Percentiles rank a stretch among this genome's conserved stretches.
phyloP scores from a whole-genome alignment of 2,888 invertebrate genomes.

The Stenolophus ochropezus region DNA sequence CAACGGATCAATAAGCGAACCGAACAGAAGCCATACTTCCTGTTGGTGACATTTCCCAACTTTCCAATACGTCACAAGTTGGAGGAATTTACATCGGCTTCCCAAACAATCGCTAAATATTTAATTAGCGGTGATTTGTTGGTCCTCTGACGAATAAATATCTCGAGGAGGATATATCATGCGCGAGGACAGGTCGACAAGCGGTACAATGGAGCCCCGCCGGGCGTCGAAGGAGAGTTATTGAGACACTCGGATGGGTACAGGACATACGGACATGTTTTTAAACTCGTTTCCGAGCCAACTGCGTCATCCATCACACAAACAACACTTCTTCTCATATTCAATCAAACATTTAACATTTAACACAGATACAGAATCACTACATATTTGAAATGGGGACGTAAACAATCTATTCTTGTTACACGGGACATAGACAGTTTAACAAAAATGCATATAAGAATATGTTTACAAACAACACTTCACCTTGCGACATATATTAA shows the following conservation, averaged over 20 bases:
- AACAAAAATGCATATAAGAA: not conserved
- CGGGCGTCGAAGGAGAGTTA: slow-evolving; percentile 17
- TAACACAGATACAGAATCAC: not conserved
- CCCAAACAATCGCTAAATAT: slow-evolving; percentile 31
- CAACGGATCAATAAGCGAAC: slow-evolving; percentile 32
- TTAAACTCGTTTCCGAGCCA: not conserved
- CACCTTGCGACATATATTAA: too few species aligned
- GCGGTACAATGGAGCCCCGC: slow-evolving; percentile 11
- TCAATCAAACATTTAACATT: not conserved
- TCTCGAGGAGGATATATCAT: slow-evolving; percentile 22
- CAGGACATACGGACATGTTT: not conserved
- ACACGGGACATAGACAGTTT: not conserved
- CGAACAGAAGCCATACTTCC: slow-evolving; percentile 12
- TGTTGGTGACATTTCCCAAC: slow-evolving; percentile 25
- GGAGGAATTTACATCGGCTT: slow-evolving; percentile 8
- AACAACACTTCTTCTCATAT: not conserved
- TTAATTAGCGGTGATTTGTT: slow-evolving; percentile 42
- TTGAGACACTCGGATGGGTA: slow-evolving; percentile 9
- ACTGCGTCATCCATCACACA: not conserved
- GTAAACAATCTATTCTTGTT: not conserved
- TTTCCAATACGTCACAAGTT: slow-evolving; percentile 35
- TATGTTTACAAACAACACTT: not conserved
- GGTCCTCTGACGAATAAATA: slow-evolving; percentile 17
- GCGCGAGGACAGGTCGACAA: slow-evolving; percentile 18
- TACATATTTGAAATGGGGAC: not conserved